Evolutionary conservation across 2,113 vertebrate species (phyloP).

Genomic region (Panurus biarmicus): DNA sequence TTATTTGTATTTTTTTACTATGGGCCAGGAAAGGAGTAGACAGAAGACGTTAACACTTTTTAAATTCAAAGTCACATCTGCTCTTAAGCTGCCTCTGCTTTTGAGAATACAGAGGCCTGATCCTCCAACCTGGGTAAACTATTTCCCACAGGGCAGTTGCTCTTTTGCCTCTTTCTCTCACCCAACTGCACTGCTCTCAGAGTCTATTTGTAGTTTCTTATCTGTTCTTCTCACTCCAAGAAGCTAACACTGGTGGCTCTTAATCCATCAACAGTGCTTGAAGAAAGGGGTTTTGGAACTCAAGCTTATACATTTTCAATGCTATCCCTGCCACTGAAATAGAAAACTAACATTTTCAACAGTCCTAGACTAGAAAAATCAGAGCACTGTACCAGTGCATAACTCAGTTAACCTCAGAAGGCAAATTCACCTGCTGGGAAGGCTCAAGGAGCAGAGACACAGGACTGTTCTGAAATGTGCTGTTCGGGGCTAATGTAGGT

Average conservation of each 20-base stretch:
- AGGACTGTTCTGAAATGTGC: not conserved
- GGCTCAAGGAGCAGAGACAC: not conserved
- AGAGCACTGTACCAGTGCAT: not conserved
- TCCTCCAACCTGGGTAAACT: not conserved
- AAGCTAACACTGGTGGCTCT: not conserved
- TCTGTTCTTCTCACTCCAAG: not conserved
- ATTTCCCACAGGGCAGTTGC: not conserved
- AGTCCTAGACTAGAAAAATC: not conserved
- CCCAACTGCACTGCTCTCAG: not conserved
- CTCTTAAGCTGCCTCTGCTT: not conserved
- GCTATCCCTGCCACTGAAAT: not conserved
- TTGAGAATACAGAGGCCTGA: not conserved
- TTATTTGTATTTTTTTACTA: not conserved
- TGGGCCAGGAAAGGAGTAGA: not conserved
- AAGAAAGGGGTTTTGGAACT: not conserved
- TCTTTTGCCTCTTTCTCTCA: not conserved
- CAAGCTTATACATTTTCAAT: not conserved
- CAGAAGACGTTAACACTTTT: not conserved
- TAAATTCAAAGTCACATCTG: not conserved
- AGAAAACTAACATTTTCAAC: not conserved
- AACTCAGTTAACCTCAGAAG: not conserved
- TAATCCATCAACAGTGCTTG: not conserved
- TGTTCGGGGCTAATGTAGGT: not conserved
- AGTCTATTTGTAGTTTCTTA: not conserved
- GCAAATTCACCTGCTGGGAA: not conserved